Conservation (phyloP, 2,888 invertebrate species). For the Xestia xanthographa region DNA sequence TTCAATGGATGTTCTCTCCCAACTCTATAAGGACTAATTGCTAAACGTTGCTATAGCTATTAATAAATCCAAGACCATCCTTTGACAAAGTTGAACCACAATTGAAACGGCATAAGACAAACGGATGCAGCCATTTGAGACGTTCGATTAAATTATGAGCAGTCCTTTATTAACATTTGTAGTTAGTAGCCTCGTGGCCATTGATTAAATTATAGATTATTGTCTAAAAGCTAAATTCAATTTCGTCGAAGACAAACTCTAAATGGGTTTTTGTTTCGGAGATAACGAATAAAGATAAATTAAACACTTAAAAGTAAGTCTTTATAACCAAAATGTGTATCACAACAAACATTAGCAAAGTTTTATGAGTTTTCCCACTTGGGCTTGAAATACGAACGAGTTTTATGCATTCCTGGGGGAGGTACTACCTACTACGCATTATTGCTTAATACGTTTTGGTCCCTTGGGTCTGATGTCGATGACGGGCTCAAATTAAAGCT, state of each 20-base stretch:
- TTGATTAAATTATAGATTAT: conserved; percentile 52
- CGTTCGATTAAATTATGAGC: conserved; percentile 82
- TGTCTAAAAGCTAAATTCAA: conserved; percentile 30
- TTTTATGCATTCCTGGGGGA: conserved; percentile 43
- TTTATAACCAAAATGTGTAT: conserved; percentile 43
- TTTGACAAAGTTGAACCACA: conserved; percentile 75
- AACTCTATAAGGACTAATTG: conserved; percentile 65
- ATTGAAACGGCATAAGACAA: conserved; percentile 77
- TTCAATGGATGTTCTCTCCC: conserved; percentile 55
- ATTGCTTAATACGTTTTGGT: conserved; percentile 53
- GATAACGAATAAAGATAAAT: conserved; percentile 33
- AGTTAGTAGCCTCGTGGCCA: conserved; percentile 9
- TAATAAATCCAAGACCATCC: conserved; percentile 67
- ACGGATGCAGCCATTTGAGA: conserved; percentile 87
- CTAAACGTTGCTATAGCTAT: conserved; percentile 62
- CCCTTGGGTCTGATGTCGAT: conserved; percentile 40
- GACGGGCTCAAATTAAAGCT: conserved; percentile 52
- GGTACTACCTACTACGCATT: conserved; percentile 33
- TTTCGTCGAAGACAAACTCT: conserved; percentile 13
- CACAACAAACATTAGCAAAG: conserved; percentile 51
- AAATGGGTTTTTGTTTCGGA: conserved; percentile 41
- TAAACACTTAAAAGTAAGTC: conserved; percentile 48
- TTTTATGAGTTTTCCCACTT: conserved; percentile 51
- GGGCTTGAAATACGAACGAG: conserved; percentile 40
- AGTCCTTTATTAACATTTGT: conserved; percentile 64